phyloP scores from a whole-genome alignment of 2,113 vertebrate species.

The Megaceryle maxima region DNA sequence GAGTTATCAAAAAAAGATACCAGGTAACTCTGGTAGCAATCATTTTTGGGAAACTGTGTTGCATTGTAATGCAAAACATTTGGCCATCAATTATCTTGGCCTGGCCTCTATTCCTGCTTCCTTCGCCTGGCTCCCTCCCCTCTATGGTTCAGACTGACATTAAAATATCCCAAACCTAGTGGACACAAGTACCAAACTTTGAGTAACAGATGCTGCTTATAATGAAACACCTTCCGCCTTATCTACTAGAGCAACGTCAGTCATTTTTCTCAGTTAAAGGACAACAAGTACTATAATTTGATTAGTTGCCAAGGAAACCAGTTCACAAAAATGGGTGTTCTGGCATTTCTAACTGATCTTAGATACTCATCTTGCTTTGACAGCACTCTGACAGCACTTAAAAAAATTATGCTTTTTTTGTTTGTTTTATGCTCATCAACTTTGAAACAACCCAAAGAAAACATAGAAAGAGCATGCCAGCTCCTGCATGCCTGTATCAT shows the following conservation, averaged over 20 bases:
- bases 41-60: neutral
- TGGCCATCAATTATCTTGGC: neutral
- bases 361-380: neutral
- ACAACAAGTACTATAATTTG: neutral
- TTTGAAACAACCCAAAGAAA: neutral
- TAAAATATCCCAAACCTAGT: neutral
- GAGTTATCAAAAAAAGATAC: neutral
- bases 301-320: neutral
- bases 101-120: neutral
- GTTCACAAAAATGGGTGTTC: neutral
- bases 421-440: neutral
- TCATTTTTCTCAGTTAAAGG: neutral
- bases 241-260: neutral
- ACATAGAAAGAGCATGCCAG: neutral
- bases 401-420: fast-evolving
- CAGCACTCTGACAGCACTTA: neutral
- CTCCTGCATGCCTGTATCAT: neutral
- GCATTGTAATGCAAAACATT: neutral
- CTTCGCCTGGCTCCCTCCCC: neutral
- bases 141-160: neutral
- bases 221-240: neutral
- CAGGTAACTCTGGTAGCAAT: neutral
- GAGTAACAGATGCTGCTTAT: neutral
- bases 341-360: neutral
- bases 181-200: neutral